Base-by-base conservation (phyloP, 2,797 vertebrate genomes). In the Amniataba percoides region DNA sequence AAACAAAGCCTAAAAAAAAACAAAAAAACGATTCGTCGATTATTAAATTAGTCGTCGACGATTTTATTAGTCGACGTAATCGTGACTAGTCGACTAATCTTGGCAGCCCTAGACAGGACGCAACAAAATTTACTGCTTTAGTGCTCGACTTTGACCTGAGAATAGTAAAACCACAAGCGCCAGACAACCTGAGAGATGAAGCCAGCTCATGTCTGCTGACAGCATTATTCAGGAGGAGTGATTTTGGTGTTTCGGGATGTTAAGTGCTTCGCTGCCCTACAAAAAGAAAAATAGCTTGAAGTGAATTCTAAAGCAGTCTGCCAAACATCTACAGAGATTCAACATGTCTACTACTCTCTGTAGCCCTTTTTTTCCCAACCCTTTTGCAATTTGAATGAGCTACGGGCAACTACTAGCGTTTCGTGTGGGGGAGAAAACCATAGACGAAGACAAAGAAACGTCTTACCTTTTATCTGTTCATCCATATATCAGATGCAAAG, bases 341-440 rank as follows among this genome's bases (percentile, higher is more conserved):
- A 19, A 69, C 42, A 55, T 43, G 43, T 1, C 45, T 7, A 18
- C 31, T 34, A 21, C 51, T 11, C 23, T 43, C 60, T 56, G 6
- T 23, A 15, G 63, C n/a, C 48, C 18, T 3, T 57, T 12, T 78
- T 51, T 21, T 11, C 21, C 3, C 27, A 31, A 43, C 31, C 40
- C 27, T 56, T 76, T 45, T 81, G 43, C 58, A 57, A 74, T 76
- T 60, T 76, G 49, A 78, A 87, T 58, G 5, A 66, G 51, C 64
- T 43, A 21, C 3, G 8, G 42, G 19, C 5, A 42, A 18, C 6
- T 25, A 27, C 16, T 46, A 14, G 8, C 36, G 13, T 74, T 36
- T 31, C 51, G 7, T 43, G 23, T 49, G 6, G 7, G 1, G 9
- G 12, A 27, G 7, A 12, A 34, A 16, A 51, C 25, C 7, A 16